Percentiles rank a stretch among this genome's conserved stretches.
These are phyloP conservation scores for Gymnogyps californianus DNA, from an alignment of 2,113 vertebrate genomes.

Conservation along the genomic window DNA sequence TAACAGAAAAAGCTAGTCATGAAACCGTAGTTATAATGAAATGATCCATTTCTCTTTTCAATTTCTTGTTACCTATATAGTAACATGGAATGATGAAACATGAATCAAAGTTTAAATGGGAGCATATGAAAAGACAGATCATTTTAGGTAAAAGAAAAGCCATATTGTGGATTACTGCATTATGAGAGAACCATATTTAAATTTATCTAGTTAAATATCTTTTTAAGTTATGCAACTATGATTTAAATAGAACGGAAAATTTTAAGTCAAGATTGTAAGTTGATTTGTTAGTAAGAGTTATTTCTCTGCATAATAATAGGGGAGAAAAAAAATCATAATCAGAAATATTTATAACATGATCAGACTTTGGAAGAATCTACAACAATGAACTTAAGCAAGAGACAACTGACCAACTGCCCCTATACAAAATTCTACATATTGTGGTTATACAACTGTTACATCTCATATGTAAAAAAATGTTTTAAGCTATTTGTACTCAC, in stretches of 20 bases:
- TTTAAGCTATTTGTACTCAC: neutral
- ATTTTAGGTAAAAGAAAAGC: neutral
- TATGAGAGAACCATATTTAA: neutral
- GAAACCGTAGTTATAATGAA: neutral
- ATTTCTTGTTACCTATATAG: neutral
- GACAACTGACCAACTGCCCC: slow-evolving; percentile 71
- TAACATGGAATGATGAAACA: neutral
- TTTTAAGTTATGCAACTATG: neutral
- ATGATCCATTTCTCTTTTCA: neutral
- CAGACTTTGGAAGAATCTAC: slow-evolving; percentile 65
- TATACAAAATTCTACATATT: slow-evolving; percentile 26
- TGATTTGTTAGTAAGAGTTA: neutral
- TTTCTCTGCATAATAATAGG: neutral
- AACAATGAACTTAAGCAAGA: slow-evolving; percentile 78
- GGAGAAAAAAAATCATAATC: neutral
- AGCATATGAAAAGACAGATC: neutral
- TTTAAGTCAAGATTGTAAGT: neutral
- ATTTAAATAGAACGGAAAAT: neutral
- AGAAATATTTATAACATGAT: neutral
- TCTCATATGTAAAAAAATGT: neutral
- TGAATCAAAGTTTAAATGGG: neutral
- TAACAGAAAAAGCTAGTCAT: neutral
- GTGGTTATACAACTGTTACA: neutral
- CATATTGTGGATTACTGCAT: neutral
- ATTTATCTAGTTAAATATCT: neutral